Conservation (phyloP, 2,113 vertebrate species). For the Thryonomys swinderianus region DNA sequence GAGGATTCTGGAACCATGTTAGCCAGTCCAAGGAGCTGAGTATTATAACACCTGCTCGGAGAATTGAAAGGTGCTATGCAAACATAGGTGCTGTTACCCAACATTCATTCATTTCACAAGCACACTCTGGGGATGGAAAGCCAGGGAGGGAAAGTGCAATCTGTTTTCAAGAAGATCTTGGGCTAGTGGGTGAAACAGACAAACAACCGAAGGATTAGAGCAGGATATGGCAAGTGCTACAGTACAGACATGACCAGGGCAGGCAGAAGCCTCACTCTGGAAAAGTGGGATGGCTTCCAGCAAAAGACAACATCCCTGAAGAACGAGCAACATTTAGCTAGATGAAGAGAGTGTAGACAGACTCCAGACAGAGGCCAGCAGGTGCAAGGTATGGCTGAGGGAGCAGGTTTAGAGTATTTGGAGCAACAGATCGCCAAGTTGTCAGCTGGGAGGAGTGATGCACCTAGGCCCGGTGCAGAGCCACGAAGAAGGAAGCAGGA, state of each 20-base stretch:
- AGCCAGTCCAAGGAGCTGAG: not conserved
- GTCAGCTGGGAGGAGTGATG: not conserved
- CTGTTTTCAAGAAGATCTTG: not conserved
- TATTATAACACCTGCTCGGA: not conserved
- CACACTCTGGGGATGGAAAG: not conserved
- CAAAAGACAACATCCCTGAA: not conserved
- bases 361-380: not conserved
- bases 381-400: not conserved
- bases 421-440: not conserved
- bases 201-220: not conserved
- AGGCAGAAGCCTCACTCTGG: not conserved
- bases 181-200: not conserved
- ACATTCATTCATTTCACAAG: conserved; percentile 31
- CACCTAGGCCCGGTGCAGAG: not conserved
- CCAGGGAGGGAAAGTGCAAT: not conserved
- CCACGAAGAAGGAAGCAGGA: not conserved
- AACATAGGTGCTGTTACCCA: not conserved
- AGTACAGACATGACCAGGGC: not conserved
- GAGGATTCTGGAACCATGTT: not conserved
- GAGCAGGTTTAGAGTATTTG: not conserved
- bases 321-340: not conserved
- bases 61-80: not conserved
- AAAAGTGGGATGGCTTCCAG: not conserved
- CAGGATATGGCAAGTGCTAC: not conserved
- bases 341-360: not conserved